Evolutionary conservation across 2,888 invertebrate genomes (phyloP).

Genomic region (Trisateles emortualis): DNA sequence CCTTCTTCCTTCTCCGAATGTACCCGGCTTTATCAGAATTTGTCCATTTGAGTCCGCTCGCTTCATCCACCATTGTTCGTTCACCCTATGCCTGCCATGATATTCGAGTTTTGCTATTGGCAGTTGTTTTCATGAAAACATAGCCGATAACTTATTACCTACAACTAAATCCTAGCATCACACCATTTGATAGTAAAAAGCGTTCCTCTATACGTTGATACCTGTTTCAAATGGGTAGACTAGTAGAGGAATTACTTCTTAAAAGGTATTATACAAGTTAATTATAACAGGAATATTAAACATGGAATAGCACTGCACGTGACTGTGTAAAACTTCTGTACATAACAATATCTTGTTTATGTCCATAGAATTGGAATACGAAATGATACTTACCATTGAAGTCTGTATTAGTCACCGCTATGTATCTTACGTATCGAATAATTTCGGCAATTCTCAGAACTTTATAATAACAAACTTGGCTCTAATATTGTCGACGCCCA

Average conservation of each 20-base stretch:
- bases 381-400: not conserved
- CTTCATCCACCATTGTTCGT: not conserved
- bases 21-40: no score
- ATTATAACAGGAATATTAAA: no score
- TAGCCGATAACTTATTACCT: no score
- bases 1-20: no score
- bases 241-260: no score
- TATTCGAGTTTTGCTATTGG: not conserved
- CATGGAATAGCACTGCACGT: not conserved
- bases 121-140: constrained; percentile 4
- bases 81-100: not conserved
- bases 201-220: not conserved
- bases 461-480: constrained; percentile 31
- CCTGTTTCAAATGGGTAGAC: not conserved
- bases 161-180: no score
- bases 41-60: no score
- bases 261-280: no score
- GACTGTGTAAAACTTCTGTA: not conserved
- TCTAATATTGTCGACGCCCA: constrained; percentile 28
- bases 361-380: not conserved
- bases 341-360: not conserved
- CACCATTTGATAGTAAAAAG: no score
- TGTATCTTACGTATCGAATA: constrained; percentile 11
- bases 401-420: constrained; percentile 9
- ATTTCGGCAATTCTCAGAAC: constrained; percentile 28